Conservation (phyloP, 2,797 vertebrate genomes). For the Paratrypauchen microcephalus region DNA sequence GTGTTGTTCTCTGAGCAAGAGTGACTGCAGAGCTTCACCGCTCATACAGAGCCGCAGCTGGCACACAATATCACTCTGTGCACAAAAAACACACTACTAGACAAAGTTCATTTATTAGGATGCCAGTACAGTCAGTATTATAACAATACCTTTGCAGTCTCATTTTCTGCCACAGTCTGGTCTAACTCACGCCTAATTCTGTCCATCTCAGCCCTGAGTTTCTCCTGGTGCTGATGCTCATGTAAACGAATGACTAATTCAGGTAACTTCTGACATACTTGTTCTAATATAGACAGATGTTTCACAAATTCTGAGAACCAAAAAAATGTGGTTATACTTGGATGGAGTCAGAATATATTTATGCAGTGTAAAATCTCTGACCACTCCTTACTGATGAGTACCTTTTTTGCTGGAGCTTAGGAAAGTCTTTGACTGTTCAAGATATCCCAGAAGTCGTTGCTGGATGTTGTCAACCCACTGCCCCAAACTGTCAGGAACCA, state of each 20-base stretch:
- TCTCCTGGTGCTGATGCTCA: conserved; percentile 64
- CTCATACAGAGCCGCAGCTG: conserved; percentile 73
- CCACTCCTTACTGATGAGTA: conserved; percentile 13
- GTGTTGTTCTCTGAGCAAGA: conserved; percentile 73
- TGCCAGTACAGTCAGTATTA: neutral
- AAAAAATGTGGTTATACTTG: neutral
- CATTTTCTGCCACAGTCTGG: conserved; percentile 24
- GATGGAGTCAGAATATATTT: neutral
- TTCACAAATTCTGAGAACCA: conserved; percentile 76
- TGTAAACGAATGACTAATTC: conserved; percentile 66
- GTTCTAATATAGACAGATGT: conserved; percentile 78
- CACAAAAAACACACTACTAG: neutral
- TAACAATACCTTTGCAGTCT: conserved; percentile 46
- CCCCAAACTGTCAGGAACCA: conserved; percentile 80
- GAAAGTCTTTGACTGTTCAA: conserved; percentile 73
- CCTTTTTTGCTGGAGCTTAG: conserved; percentile 62
- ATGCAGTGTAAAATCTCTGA: neutral
- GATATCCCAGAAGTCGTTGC: conserved; percentile 80
- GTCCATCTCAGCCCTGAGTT: conserved; percentile 46
- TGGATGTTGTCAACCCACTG: conserved; percentile 73
- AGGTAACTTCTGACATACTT: conserved; percentile 69
- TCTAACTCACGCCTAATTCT: conserved; percentile 61
- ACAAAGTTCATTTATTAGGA: neutral
- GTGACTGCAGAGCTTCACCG: conserved; percentile 58
- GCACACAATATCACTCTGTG: conserved; percentile 32